phyloP scores from a whole-genome alignment of 2,797 vertebrate genomes.

The Rhinoraja longicauda region DNA sequence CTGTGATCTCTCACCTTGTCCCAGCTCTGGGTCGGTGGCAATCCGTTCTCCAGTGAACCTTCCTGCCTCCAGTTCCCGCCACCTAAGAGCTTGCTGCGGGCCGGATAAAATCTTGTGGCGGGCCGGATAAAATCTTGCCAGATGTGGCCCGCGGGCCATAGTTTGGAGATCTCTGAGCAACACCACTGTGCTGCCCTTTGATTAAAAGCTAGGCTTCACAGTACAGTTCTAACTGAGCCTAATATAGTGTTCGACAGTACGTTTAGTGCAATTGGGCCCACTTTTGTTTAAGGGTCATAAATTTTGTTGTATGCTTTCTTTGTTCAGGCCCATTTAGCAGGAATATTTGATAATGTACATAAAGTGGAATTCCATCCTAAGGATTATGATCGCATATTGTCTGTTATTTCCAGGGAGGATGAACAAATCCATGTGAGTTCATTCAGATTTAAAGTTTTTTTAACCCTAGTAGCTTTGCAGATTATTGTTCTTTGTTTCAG shows the following conservation, averaged over 20 bases:
- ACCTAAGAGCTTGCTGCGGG: no score
- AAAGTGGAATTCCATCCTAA: conserved; percentile 65
- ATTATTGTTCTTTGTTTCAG: not conserved
- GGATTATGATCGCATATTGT: conserved; percentile 67
- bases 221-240: not conserved
- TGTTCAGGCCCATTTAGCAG: conserved; percentile 68
- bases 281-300: not conserved
- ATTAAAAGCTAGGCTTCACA: not conserved
- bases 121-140: no score
- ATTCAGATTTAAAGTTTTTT: not conserved
- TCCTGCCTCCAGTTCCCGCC: no score
- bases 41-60: no score
- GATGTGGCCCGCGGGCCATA: no score
- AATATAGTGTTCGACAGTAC: not conserved
- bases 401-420: conserved; percentile 72
- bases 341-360: conserved; percentile 72
- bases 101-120: no score
- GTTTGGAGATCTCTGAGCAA: no score
- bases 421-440: conserved; percentile 62
- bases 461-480: not conserved
- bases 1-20: no score
- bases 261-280: not conserved
- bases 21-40: no score
- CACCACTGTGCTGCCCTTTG: no score
- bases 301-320: conserved; percentile 34